Evolutionary conservation across 2,113 vertebrate species (phyloP).

Genomic region (Ceyx melanurus): DNA sequence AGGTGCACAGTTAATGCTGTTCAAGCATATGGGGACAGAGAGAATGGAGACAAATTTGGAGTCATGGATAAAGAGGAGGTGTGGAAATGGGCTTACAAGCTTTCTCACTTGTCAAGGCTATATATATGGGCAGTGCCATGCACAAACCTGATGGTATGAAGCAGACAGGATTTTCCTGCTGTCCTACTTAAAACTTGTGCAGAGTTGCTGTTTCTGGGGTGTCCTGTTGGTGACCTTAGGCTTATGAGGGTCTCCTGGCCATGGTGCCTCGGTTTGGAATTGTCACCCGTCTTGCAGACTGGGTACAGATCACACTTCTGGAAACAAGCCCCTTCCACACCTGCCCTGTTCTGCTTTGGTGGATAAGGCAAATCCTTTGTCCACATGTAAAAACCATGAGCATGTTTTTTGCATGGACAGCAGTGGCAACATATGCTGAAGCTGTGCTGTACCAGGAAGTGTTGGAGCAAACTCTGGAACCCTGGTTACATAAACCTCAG

Average conservation of each 20-base stretch:
- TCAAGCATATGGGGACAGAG: not conserved
- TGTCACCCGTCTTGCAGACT: rapidly evolving
- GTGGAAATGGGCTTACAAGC: not conserved
- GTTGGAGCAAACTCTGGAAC: not conserved
- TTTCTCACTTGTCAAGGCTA: not conserved
- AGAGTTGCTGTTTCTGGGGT: not conserved
- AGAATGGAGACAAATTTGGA: not conserved
- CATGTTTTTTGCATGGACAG: not conserved
- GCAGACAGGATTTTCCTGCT: not conserved
- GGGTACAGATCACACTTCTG: not conserved
- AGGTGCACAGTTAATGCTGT: not conserved
- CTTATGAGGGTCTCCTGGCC: rapidly evolving
- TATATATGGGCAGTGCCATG: rapidly evolving
- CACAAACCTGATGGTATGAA: rapidly evolving
- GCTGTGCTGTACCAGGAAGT: not conserved
- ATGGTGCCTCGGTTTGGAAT: not conserved
- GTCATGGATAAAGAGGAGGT: rapidly evolving
- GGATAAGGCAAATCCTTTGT: not conserved
- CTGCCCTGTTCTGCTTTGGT: not conserved
- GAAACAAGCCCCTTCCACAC: not conserved
- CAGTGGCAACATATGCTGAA: not conserved
- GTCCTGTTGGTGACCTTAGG: not conserved
- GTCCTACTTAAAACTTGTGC: not conserved
- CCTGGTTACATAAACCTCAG: rapidly evolving
- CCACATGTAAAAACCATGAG: not conserved